Evolutionary conservation across 2,888 invertebrate genomes (phyloP).

Genomic region (Rotaria magnacalcarata): DNA sequence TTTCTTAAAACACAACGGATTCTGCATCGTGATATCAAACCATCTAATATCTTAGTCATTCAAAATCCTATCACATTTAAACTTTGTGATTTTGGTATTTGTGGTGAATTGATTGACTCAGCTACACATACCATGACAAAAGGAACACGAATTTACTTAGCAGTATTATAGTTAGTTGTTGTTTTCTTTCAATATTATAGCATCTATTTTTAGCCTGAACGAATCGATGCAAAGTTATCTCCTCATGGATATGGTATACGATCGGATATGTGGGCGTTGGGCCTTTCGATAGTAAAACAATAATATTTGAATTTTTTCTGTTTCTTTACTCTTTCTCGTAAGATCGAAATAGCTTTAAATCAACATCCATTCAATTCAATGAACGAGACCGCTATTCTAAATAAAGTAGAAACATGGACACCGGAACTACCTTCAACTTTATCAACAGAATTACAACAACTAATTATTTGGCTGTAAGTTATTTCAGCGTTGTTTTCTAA

Average conservation of each 20-base stretch:
- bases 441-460: background rate
- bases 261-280: slow-evolving; percentile 16
- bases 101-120: background rate
- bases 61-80: background rate
- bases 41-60: background rate
- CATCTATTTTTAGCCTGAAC: background rate
- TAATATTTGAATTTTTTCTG: background rate
- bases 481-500: background rate
- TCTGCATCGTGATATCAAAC: background rate
- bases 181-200: background rate
- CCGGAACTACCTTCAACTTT: background rate
- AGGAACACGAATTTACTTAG: background rate
- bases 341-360: background rate
- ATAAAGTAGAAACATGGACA: background rate
- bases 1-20: background rate
- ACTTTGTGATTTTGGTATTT: background rate
- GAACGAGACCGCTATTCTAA: background rate
- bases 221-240: background rate
- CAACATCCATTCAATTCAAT: background rate
- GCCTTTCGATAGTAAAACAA: background rate
- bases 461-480: background rate
- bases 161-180: background rate
- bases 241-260: background rate
- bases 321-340: background rate
- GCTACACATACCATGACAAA: background rate